phyloP scores from a whole-genome alignment of 2,797 vertebrate species.

The Fratercula arctica region DNA sequence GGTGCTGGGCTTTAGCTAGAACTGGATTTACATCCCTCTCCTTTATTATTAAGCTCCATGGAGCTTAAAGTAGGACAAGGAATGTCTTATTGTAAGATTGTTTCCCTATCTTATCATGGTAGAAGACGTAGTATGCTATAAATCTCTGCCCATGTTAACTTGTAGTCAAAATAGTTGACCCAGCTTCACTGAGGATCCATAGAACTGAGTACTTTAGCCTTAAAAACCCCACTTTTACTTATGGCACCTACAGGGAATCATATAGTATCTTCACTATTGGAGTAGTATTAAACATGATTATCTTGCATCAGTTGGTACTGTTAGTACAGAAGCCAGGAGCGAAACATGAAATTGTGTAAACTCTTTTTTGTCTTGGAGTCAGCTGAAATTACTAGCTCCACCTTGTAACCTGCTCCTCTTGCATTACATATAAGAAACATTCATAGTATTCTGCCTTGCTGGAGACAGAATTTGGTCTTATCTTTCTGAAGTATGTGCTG shows the following conservation, averaged over 20 bases:
- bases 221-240: not conserved
- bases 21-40: slow-evolving; percentile 3
- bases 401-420: not conserved
- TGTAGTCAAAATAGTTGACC: slow-evolving; percentile 40
- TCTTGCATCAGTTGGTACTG: not conserved
- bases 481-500: not conserved
- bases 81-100: slow-evolving; percentile 15
- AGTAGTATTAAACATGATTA: not conserved
- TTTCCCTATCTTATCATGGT: not conserved
- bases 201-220: slow-evolving; percentile 55
- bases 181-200: not conserved
- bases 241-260: not conserved
- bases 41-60: not conserved
- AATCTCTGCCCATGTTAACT: slow-evolving; percentile 35
- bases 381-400: not conserved
- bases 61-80: slow-evolving; percentile 41
- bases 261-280: not conserved
- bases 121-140: slow-evolving; percentile 18
- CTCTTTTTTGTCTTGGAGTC: not conserved
- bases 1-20: not conserved
- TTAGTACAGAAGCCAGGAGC: slow-evolving; percentile 3
- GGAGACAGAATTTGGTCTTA: not conserved
- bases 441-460: not conserved
- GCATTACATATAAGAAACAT: not conserved
- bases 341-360: not conserved